Conservation (phyloP, 2,888 invertebrate species). For the Acrocera orbiculus region DNA sequence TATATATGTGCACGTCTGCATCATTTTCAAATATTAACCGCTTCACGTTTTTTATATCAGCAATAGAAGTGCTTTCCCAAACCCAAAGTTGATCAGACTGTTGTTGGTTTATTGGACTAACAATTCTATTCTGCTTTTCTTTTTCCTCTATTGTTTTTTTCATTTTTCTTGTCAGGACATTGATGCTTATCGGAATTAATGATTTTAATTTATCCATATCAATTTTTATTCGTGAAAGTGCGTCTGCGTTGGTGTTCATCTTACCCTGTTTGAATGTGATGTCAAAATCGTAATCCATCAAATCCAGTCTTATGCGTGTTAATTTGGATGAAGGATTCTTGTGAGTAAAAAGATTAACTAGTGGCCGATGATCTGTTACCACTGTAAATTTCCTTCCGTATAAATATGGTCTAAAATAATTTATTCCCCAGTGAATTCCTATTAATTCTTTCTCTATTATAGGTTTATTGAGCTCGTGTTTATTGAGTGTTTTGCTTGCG, state of each 20-base stretch:
- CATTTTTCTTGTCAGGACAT: not conserved
- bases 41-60: not conserved
- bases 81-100: not conserved
- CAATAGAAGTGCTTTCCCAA: not conserved
- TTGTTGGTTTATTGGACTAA: not conserved
- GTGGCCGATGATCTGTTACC: not conserved
- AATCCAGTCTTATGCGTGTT: not conserved
- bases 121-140: not conserved
- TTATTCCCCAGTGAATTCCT: constrained; percentile 10
- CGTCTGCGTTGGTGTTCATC: not conserved
- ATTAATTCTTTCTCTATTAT: constrained; percentile 16
- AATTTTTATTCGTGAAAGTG: not conserved
- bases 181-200: not conserved
- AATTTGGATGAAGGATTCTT: not conserved
- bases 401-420: constrained; percentile 17
- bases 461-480: constrained; percentile 14
- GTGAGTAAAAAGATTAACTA: not conserved
- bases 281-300: not conserved
- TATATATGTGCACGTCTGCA: not conserved
- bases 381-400: constrained; percentile 12
- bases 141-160: not conserved
- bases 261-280: not conserved
- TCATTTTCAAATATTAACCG: not conserved
- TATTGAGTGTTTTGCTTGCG: constrained; percentile 14
- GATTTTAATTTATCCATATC: not conserved